phyloP scores from a whole-genome alignment of 1,140 invertebrate genomes.

The Carcinoscorpius rotundicauda region DNA sequence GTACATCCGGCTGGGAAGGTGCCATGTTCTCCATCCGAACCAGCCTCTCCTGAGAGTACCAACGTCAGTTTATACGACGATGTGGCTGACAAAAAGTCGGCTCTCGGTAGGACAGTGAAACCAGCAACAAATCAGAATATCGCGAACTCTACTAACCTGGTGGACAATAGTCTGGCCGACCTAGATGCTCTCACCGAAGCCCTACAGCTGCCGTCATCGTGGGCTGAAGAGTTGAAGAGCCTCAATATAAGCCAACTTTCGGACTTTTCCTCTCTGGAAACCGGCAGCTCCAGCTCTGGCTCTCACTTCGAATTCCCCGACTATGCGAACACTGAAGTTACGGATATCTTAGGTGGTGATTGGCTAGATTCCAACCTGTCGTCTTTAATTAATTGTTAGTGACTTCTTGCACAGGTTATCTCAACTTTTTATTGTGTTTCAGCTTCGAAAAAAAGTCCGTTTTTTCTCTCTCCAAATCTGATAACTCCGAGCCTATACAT shows the following conservation, averaged over 20 bases:
- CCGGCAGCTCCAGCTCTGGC: conserved; percentile 46
- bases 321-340: conserved; percentile 57
- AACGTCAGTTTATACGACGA: conserved; percentile 56
- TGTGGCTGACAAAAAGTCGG: conserved; percentile 3
- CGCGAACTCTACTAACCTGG: too few species aligned
- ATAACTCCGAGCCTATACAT: too few species aligned
- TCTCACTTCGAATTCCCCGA: conserved; percentile 62
- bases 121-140: too few species aligned
- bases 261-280: conserved; percentile 53
- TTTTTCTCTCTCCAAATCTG: too few species aligned
- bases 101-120: not conserved
- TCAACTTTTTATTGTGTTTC: too few species aligned
- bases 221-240: conserved; percentile 23
- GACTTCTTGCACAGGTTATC: too few species aligned
- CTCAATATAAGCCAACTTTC: conserved; percentile 40
- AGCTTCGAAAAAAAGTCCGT: too few species aligned
- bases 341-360: conserved; percentile 34
- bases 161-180: conserved; percentile 41
- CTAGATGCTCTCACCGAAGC: conserved; percentile 54
- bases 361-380: conserved; percentile 8
- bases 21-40: conserved; percentile 55
- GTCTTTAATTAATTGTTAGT: too few species aligned
- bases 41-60: conserved; percentile 64
- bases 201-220: conserved; percentile 44
- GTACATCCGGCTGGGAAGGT: conserved; percentile 57